Percentiles rank a stretch among this genome's conserved stretches.
Conservation (phyloP, 2,113 vertebrate genomes). For the Gadus chalcogrammus region DNA sequence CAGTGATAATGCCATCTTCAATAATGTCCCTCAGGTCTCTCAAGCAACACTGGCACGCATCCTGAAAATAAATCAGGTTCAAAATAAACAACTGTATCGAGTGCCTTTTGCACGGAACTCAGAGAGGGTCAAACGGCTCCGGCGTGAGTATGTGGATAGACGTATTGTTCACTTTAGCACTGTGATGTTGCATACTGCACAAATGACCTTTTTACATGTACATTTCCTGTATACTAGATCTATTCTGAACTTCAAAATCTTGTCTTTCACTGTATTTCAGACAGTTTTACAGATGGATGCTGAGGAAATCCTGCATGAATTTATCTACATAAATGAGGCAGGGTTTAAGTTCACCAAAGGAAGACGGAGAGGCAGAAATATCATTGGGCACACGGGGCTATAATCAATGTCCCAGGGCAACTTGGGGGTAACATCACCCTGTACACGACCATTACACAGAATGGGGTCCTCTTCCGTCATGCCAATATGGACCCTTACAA, state of each 20-base stretch:
- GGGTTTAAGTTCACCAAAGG: background rate
- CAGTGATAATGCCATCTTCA: background rate
- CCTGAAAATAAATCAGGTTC: background rate
- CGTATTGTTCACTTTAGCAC: too few species aligned
- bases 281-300: background rate
- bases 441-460: background rate
- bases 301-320: background rate
- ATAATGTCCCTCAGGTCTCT: background rate
- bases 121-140: background rate
- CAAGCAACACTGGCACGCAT: background rate
- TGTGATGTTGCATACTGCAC: too few species aligned
- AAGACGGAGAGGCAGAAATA: background rate
- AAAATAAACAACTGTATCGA: background rate
- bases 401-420: background rate
- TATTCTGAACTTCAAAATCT: background rate
- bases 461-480: background rate
- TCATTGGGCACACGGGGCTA: background rate
- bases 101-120: background rate
- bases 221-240: background rate
- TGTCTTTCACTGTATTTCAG: background rate
- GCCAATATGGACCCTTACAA: too few species aligned
- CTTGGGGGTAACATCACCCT: background rate
- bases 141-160: background rate
- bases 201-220: background rate
- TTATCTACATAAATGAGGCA: background rate